A percentile compares a stretch with the other conserved stretches of the same genome.
Evolutionary conservation across 2,797 vertebrate species (phyloP).

Genomic region (Florisuga fusca): DNA sequence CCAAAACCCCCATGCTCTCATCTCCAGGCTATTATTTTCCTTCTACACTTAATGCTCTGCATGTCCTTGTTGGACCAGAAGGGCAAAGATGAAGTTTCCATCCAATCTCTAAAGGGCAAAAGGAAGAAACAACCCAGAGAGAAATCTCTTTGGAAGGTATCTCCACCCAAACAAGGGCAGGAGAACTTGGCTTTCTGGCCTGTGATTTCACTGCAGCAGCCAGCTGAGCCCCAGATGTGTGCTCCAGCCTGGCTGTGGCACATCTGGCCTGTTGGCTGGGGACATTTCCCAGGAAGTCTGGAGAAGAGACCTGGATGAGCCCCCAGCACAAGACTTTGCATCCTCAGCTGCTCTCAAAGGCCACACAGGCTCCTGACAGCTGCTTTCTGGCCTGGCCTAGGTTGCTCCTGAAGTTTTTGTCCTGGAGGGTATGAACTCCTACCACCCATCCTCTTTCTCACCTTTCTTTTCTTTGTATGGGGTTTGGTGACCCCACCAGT

Average conservation of each 20-base stretch:
- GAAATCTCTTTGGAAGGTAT: neutral
- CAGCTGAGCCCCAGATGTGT: neutral
- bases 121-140: neutral
- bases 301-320: neutral
- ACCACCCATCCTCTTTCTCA: neutral
- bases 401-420: neutral
- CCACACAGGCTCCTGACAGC: neutral
- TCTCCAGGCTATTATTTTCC: neutral
- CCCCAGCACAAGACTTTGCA: neutral
- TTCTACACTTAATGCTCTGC: neutral
- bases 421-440: neutral
- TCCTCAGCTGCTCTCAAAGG: neutral
- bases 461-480: neutral
- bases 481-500: fast-evolving
- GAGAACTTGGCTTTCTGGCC: neutral
- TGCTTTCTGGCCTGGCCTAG: neutral
- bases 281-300: neutral
- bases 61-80: neutral
- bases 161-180: neutral
- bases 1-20: neutral
- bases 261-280: neutral
- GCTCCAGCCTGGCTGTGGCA: neutral
- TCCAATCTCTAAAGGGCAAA: neutral
- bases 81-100: neutral
- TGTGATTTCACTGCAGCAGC: neutral